phyloP scores from a whole-genome alignment of 2,797 vertebrate species.

The Sebastes trivittatus region DNA sequence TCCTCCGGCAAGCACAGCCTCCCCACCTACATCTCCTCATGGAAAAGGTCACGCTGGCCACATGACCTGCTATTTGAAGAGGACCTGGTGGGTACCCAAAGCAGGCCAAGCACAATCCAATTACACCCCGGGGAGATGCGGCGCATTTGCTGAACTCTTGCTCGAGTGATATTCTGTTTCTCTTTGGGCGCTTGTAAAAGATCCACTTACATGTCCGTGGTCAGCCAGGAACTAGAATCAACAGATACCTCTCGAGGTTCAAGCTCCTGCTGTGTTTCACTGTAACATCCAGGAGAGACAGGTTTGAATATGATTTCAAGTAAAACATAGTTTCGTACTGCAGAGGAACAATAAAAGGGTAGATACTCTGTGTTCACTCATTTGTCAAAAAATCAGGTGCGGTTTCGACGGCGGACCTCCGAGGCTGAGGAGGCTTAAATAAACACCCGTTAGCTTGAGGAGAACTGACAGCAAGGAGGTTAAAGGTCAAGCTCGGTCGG shows the following conservation, averaged over 20 bases:
- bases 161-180: constrained; percentile 60
- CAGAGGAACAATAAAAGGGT: not conserved
- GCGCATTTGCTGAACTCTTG: constrained; percentile 61
- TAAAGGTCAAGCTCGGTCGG: constrained; percentile 44
- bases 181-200: constrained; percentile 58
- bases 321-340: not conserved
- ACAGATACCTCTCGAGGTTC: constrained; percentile 50
- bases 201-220: constrained; percentile 65
- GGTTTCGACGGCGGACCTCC: constrained; percentile 8
- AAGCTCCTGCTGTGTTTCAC: constrained; percentile 4
- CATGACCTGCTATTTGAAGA: constrained; percentile 75
- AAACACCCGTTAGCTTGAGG: constrained; percentile 36
- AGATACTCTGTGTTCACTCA: not conserved
- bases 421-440: constrained; percentile 23
- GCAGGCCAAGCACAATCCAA: constrained; percentile 70
- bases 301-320: not conserved
- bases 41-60: constrained; percentile 77
- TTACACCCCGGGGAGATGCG: constrained; percentile 71
- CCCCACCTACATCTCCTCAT: constrained; percentile 57
- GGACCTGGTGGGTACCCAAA: constrained; percentile 62
- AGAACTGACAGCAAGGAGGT: constrained; percentile 42
- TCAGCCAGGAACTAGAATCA: constrained; percentile 47
- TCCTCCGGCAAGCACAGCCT: constrained; percentile 19
- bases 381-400: constrained; percentile 21
- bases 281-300: not conserved